These are phyloP conservation scores for Mustela nigripes DNA, from an alignment of 2,113 vertebrate species.

Conservation along the genomic window DNA sequence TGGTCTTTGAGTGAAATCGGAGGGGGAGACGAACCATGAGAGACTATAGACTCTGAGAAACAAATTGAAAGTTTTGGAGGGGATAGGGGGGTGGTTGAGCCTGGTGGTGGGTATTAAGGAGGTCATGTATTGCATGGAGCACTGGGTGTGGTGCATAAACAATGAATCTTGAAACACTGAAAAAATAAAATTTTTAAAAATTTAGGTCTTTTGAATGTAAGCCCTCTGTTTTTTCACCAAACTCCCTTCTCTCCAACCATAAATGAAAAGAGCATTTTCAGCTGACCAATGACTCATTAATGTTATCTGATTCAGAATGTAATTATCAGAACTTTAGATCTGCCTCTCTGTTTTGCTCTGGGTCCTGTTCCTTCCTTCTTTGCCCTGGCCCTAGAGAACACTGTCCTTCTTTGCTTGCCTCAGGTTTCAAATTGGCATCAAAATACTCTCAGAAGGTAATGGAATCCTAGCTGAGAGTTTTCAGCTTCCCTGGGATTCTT, in stretches of 20 bases:
- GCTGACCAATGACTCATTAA: constrained; percentile 62
- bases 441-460: constrained; percentile 52
- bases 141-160: too few species aligned
- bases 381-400: constrained; percentile 14
- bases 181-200: too few species aligned
- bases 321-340: constrained; percentile 22
- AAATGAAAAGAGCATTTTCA: constrained; percentile 40
- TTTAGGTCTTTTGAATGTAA: background rate
- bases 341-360: constrained; percentile 17
- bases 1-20: background rate
- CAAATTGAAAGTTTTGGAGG: too few species aligned
- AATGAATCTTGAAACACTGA: too few species aligned
- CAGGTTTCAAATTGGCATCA: constrained; percentile 41
- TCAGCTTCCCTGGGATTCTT: constrained; percentile 31
- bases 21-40: too few species aligned
- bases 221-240: background rate
- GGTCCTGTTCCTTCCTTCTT: constrained; percentile 33
- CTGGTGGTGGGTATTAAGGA: too few species aligned
- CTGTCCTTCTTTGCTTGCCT: constrained; percentile 53
- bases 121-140: too few species aligned
- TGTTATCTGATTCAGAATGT: background rate
- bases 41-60: too few species aligned
- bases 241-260: background rate
- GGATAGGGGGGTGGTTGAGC: too few species aligned
- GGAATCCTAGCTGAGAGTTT: background rate